phyloP scores from a whole-genome alignment of 2,113 vertebrate species.

The Pelmatolapia mariae region DNA sequence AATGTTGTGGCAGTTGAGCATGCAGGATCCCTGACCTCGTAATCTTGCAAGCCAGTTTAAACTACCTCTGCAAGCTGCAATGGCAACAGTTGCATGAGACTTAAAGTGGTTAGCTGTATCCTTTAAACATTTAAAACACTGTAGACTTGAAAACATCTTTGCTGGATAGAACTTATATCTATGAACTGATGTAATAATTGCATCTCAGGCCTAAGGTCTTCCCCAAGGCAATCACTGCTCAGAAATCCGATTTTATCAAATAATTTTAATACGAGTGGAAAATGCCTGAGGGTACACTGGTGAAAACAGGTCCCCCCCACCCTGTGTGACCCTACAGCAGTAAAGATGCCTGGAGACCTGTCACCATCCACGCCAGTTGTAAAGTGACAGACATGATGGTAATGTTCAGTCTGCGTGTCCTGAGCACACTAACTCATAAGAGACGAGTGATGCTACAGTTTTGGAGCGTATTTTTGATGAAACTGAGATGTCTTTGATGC shows the following conservation, averaged over 20 bases:
- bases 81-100: not conserved
- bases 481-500: not conserved
- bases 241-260: not conserved
- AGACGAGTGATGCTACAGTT: not conserved
- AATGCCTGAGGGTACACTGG: not conserved
- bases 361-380: not conserved
- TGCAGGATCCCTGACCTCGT: not conserved
- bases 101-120: not conserved
- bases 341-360: not conserved
- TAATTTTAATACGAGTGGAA: not conserved
- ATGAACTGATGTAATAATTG: not conserved
- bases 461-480: not conserved
- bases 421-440: not conserved
- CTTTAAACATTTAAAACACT: not conserved
- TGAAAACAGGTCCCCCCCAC: not conserved
- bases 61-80: not conserved
- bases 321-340: not conserved
- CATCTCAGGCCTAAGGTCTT: not conserved
- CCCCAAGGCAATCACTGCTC: not conserved
- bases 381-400: not conserved
- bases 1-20: accelerated
- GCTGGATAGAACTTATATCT: not conserved
- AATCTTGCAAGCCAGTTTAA: not conserved
- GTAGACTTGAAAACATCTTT: not conserved
- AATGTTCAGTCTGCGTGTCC: not conserved